Conservation (phyloP, 2,797 vertebrate genomes). For the Poeciliopsis presidionis region DNA sequence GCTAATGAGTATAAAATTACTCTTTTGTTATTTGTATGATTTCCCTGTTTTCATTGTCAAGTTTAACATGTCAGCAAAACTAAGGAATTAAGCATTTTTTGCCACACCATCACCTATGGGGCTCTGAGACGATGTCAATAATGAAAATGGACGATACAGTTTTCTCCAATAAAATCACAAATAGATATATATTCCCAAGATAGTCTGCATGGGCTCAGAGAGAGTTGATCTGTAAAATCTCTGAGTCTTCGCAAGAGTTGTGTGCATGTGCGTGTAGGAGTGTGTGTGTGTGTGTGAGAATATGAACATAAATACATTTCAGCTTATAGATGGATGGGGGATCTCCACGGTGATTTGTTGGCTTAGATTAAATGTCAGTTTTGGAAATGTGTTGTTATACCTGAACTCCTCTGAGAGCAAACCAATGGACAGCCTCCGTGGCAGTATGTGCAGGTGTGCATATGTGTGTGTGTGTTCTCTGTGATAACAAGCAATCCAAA, state of each 20-base stretch:
- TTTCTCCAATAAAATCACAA: constrained; percentile 74
- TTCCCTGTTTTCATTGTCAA: neutral
- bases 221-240: constrained; percentile 57
- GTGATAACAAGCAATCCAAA: constrained; percentile 36
- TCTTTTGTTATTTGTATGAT: neutral
- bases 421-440: constrained; percentile 25
- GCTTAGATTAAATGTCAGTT: constrained; percentile 84
- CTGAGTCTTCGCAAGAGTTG: constrained; percentile 40
- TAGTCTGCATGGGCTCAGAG: constrained; percentile 54
- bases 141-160: constrained; percentile 72
- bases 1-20: constrained; percentile 12
- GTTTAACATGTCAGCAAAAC: constrained; percentile 21
- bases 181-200: constrained; percentile 77
- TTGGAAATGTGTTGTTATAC: constrained; percentile 80
- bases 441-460: constrained; percentile 2
- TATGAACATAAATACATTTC: constrained; percentile 58
- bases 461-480: constrained; percentile 12
- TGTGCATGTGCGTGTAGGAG: constrained; percentile 29
- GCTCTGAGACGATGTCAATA: constrained; percentile 60
- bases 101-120: constrained; percentile 26
- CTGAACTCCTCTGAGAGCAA: constrained; percentile 57
- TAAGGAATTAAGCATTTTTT: constrained; percentile 32
- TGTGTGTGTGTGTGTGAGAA: constrained; percentile 32
- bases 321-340: constrained; percentile 58
- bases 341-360: constrained; percentile 81